phyloP scores from a whole-genome alignment of 64 coral and sea anemone genomes.

The Montipora cactus region DNA sequence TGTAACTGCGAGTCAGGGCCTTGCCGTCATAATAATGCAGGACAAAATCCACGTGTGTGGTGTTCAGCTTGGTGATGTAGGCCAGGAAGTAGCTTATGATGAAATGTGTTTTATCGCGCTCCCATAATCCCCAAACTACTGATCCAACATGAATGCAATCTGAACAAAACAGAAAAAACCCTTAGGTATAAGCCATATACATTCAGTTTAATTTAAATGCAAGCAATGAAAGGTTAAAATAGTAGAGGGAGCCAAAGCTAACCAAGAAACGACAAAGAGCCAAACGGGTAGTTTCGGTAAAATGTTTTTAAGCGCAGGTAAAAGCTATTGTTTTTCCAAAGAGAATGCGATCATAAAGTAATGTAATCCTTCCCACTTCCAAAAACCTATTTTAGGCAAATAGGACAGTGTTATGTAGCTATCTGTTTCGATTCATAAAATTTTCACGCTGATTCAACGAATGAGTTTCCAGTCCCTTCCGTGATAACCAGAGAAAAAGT shows the following conservation, averaged over 20 bases:
- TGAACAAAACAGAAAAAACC: neutral
- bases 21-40: neutral
- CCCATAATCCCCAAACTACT: conserved; percentile 15
- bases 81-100: neutral
- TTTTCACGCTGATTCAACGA: neutral
- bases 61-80: neutral
- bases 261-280: neutral
- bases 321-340: too few species aligned
- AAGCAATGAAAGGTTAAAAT: too few species aligned
- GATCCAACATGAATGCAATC: conserved; percentile 39
- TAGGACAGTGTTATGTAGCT: too few species aligned
- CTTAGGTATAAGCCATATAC: neutral
- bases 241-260: neutral
- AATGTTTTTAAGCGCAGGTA: too few species aligned
- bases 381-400: too few species aligned
- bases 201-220: neutral
- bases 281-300: too few species aligned
- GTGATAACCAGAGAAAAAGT: neutral
- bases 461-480: too few species aligned
- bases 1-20: neutral
- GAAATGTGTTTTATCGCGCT: fast-evolving
- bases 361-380: too few species aligned
- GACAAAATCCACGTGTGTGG: neutral
- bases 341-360: too few species aligned
- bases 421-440: too few species aligned